Base-by-base conservation (phyloP, 1,140 invertebrate genomes). In the Agrilus planipennis region DNA sequence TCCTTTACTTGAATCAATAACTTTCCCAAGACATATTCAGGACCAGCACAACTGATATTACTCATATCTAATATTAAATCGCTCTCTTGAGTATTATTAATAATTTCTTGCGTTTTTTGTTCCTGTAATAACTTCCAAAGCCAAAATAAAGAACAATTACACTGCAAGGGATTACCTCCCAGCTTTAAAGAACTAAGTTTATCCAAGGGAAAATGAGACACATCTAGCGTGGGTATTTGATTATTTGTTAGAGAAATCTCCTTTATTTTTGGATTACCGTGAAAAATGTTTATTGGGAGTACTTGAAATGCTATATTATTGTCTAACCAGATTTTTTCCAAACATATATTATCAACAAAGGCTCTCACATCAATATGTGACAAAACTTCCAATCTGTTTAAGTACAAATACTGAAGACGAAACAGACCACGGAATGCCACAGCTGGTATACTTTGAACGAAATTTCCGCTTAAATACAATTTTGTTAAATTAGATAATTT, bases 141-240 rank as follows among this genome's bases (percentile, higher is more conserved):
- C 86, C 86, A 91, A 28, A 82, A 68, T 34, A 89, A 60, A 12
- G 85, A 87, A 53, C 88, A 91, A 63, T 90, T 90, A 62, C 88
- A 92, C 37, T 79, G 69, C 31, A 90, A 70, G 1, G 85, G 86
- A 66, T 90, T 89, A 11, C 83, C 83, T 18, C 79, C 77, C 16
- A 90, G 67, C 46, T 75, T 72, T 1, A 88, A 64, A 37, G 71
- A 72, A 50, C 73, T 67, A 42, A 88, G 55, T 36, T 75, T 73
- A 56, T 86, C 82, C 37, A 86, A 70, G 7, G 84, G 84, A 52
- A 86, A 85, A 60, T 85, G 79, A 10, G 77, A 78, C 1, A 81
- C 79, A 54, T 84, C 81, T 10, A 86, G 63, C 1, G 76, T 79
- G 47, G 73, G 72, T 44, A 87, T 57, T 29, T 71, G 75, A 55